Base-by-base conservation (phyloP, 2,888 invertebrate genomes). In the Macroteleia sp. region DNA sequence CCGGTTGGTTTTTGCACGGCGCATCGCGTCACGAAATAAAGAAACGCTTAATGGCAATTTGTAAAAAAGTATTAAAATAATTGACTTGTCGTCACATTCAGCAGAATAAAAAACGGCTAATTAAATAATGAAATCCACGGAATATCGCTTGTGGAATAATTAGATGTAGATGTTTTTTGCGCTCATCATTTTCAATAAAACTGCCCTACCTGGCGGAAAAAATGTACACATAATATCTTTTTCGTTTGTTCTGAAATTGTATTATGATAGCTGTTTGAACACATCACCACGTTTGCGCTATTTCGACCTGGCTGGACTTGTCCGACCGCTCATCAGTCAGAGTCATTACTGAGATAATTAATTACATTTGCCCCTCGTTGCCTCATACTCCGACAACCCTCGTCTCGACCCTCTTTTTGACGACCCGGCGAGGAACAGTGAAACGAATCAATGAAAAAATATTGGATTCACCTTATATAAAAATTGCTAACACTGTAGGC, bases 321-420 rank as follows among this genome's bases (percentile, higher is more conserved):
- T 90, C 90, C 90, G 88, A 89, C 88, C 90, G 91, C 93, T 93
- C 93, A 93, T 93, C 93, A 93, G 93, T 93, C 93, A 93, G 93
- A 93, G 93, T 93, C 93, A 93, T 93, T 93, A 93, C 91, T 87
- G 92, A 93, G 93, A 93, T 93, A 93, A 93, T 93, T 93, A 93
- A 93, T 93, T 93, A 93, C 93, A 93, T 93, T 93, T 93, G 92
- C 92, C 92, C 89, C 88, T 91, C 88, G 86, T 92, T 92, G 92
- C 92, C 92, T 92, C 92, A 91, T 91, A 91, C 91, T 80, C 77
- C 82, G 71, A 61, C 85, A 76, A 70, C 73, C 57, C 82, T 64
- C 83, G 77, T 79, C 81, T 76, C 70, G 50, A 80, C 83, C 80
- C 73, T 82, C 83, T 71, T 85, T 62, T 59, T 79, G 12, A 78